These are phyloP conservation scores for Picathartes gymnocephalus DNA, from an alignment of 2,113 vertebrate species.

Conservation along the genomic window DNA sequence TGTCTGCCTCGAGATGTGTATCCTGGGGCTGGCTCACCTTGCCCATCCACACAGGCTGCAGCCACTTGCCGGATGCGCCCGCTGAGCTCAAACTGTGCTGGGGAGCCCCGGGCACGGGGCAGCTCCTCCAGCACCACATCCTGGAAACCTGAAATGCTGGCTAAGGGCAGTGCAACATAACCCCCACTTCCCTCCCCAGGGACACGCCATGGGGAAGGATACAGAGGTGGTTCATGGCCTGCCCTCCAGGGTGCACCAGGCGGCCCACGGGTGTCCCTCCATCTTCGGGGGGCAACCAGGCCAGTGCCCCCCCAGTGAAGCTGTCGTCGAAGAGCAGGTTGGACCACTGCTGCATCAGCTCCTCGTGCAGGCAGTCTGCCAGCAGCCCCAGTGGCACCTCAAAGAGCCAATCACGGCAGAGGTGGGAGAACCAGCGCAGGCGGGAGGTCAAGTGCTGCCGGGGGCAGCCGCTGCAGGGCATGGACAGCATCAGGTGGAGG, in stretches of 20 bases:
- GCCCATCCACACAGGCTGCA: not conserved
- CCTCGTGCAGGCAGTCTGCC: not conserved
- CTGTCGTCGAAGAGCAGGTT: not conserved
- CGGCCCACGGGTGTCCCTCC: rapidly evolving
- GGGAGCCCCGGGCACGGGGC: not conserved
- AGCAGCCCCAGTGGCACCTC: constrained; percentile 25
- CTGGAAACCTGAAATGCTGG: constrained; percentile 8
- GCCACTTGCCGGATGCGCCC: not conserved
- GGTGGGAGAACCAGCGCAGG: constrained; percentile 47
- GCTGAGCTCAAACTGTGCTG: not conserved
- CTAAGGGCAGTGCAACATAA: not conserved
- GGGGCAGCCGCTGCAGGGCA: not conserved
- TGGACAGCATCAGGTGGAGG: rapidly evolving
- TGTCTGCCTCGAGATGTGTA: rapidly evolving
- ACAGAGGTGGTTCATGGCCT: constrained; percentile 42
- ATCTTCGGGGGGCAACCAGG: not conserved
- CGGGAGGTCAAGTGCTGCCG: not conserved
- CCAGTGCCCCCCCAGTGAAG: not conserved
- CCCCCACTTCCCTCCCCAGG: rapidly evolving
- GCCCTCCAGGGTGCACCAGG: not conserved
- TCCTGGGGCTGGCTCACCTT: not conserved
- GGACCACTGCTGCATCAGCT: constrained; percentile 26
- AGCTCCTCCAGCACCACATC: not conserved
- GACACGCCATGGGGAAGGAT: not conserved
- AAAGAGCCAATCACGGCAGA: constrained; percentile 35